These are phyloP conservation scores for Drosophila greeni DNA, from an alignment of 2,888 invertebrate species.

Conservation along the genomic window DNA sequence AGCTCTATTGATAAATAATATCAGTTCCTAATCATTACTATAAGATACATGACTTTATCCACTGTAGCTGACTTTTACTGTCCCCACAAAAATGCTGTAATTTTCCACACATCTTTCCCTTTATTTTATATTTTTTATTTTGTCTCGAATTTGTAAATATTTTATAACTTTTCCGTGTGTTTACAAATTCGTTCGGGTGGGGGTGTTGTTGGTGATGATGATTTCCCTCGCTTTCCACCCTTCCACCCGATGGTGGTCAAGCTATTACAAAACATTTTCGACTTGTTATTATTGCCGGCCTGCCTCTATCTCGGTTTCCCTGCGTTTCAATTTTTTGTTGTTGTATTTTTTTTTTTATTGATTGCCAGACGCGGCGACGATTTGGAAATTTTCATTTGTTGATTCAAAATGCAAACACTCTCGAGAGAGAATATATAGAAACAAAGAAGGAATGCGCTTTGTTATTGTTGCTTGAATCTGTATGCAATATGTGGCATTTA, in stretches of 20 bases:
- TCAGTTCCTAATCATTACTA: neutral
- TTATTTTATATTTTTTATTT: slow-evolving; percentile 6
- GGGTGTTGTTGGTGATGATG: slow-evolving; percentile 25
- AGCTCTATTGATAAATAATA: neutral
- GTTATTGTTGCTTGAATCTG: slow-evolving; percentile 27
- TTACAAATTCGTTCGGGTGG: slow-evolving; percentile 20
- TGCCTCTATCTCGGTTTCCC: slow-evolving; percentile 21
- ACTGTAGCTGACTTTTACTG: neutral
- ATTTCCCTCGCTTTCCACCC: slow-evolving; percentile 3
- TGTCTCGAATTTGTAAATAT: slow-evolving; percentile 40
- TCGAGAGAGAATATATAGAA: slow-evolving; percentile 9
- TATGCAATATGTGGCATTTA: slow-evolving; percentile 31
- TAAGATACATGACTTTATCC: neutral
- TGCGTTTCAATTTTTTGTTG: neutral
- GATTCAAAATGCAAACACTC: slow-evolving; percentile 40
- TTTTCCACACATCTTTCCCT: slow-evolving; percentile 34
- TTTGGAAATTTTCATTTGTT: slow-evolving; percentile 43
- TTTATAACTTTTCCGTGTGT: slow-evolving; percentile 50
- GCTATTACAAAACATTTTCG: slow-evolving; percentile 40
- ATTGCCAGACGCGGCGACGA: slow-evolving; percentile 51
- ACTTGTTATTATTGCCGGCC: slow-evolving; percentile 23
- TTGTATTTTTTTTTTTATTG: slow-evolving; percentile 24
- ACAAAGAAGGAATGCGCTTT: slow-evolving; percentile 43
- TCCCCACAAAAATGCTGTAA: slow-evolving; percentile 25
- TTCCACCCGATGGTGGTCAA: slow-evolving; percentile 25